Conservation (phyloP, 2,888 invertebrate species). For the Pammene aurita region DNA sequence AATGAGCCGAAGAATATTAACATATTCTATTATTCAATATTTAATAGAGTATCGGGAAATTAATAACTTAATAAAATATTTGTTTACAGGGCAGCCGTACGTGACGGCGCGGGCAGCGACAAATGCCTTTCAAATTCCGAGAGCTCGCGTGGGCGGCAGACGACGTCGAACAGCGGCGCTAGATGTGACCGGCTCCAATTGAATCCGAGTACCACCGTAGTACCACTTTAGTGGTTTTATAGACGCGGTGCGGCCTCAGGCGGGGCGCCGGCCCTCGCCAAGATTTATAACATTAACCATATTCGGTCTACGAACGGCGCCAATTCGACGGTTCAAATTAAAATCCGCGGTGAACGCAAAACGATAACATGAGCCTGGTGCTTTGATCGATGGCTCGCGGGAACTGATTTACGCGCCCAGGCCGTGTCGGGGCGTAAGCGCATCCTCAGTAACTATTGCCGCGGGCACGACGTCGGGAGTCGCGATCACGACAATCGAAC, state of each 20-base stretch:
- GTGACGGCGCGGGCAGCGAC: constrained; percentile 66
- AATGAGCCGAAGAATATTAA: constrained; percentile 30
- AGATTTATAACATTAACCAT: constrained; percentile 83
- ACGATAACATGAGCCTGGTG: constrained; percentile 61
- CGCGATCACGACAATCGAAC: constrained; percentile 21
- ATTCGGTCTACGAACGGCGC: constrained; percentile 80
- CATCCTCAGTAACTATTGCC: constrained; percentile 37
- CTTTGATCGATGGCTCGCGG: constrained; percentile 72
- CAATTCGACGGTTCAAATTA: constrained; percentile 81
- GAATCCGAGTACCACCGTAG: constrained; percentile 58
- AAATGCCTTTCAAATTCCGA: constrained; percentile 82
- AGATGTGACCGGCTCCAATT: constrained; percentile 71
- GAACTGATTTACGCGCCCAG: constrained; percentile 73
- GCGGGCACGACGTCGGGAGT: constrained; percentile 26
- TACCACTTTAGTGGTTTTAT: constrained; percentile 37
- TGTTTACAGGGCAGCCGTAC: constrained; percentile 62
- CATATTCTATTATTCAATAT: constrained; percentile 35
- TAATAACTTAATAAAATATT: constrained; percentile 68
- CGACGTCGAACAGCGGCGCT: constrained; percentile 63
- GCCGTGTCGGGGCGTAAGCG: constrained; percentile 58
- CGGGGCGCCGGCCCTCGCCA: constrained; percentile 65
- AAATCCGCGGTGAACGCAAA: constrained; percentile 75
- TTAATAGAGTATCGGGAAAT: constrained; percentile 53
- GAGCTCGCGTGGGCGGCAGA: constrained; percentile 72
- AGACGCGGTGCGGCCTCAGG: constrained; percentile 53